phyloP scores from a whole-genome alignment of 2,888 invertebrate genomes.

The Chrysolina haemoptera region DNA sequence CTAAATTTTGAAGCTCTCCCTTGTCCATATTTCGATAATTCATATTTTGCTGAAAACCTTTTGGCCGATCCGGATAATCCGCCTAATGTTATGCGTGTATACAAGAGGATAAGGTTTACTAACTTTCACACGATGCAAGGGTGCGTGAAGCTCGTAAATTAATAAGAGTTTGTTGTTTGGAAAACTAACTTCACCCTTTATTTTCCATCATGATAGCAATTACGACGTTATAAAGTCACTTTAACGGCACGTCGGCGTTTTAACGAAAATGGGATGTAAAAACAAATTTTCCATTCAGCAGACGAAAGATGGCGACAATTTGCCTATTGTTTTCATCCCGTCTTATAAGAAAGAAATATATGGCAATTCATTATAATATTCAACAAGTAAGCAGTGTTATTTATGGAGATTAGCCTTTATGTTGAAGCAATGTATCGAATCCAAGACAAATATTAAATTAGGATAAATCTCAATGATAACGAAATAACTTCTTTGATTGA shows the following conservation, averaged over 20 bases:
- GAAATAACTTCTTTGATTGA: no score
- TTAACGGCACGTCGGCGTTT: not conserved
- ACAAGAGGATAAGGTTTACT: not conserved
- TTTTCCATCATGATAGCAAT: conserved; percentile 10
- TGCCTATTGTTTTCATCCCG: no score
- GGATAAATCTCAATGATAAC: no score
- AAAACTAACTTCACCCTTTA: conserved; percentile 10
- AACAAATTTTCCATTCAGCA: not conserved
- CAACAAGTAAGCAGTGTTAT: no score
- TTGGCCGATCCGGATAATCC: not conserved
- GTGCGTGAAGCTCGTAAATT: conserved; percentile 8
- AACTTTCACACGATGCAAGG: conserved; percentile 11
- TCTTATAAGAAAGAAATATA: no score
- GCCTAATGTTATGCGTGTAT: conserved; percentile 8
- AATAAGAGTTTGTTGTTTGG: conserved; percentile 10
- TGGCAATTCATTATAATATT: no score
- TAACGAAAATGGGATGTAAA: not conserved
- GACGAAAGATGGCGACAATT: no score
- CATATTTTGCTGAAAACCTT: not conserved
- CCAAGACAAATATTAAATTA: no score
- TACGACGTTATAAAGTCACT: conserved; percentile 9
- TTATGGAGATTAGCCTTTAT: no score
- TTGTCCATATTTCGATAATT: not conserved
- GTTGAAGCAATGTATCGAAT: no score
- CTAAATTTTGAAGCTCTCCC: not conserved